Evolutionary conservation across 2,888 invertebrate species (phyloP), one percentile per base, ranked within the genome.

Genomic region (Diaperis boleti): DNA sequence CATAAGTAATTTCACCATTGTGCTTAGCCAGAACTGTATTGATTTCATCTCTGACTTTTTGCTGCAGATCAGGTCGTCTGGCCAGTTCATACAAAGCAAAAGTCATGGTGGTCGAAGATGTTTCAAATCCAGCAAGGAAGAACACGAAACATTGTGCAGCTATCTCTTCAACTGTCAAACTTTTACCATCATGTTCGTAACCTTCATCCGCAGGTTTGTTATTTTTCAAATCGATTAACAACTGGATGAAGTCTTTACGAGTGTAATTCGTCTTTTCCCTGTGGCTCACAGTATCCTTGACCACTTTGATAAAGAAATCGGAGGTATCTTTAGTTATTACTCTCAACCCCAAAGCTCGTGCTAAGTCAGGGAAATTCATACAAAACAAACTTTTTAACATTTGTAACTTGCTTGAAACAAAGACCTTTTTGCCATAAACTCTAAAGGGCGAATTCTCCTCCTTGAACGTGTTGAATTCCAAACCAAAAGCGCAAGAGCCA

Each of bases 391-490:
- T n/a, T n/a, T n/a, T n/a, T n/a, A n/a, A n/a, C n/a, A n/a, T n/a
- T n/a, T n/a, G n/a, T n/a, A n/a, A n/a, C n/a, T n/a, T n/a, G n/a
- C n/a, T n/a, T n/a, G n/a, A n/a, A n/a, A n/a, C n/a, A n/a, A n/a
- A n/a, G n/a, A n/a, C n/a, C n/a, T n/a, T n/a, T n/a, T n/a, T n/a
- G n/a, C n/a, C n/a, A n/a, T n/a, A n/a, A n/a, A n/a, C n/a, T n/a
- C n/a, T n/a, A 17, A 59, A 47, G 1, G 13, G 7, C 7, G 57
- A 45, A 5, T 57, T 15, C 3, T 83, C 78, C 69, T 84, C 81
- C 39, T 82, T 79, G 42, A 87, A 83, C 8, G 85, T 83, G 66
- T 87, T 84, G 64, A 84, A 84, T 62, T 87, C 85, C 6, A 88
- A 80, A 15, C 87, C 88, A 71, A 88, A 87, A 7, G 85, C 87